Evolutionary conservation across 2,888 invertebrate genomes (phyloP).

Genomic region (Amblyteles armatorius): DNA sequence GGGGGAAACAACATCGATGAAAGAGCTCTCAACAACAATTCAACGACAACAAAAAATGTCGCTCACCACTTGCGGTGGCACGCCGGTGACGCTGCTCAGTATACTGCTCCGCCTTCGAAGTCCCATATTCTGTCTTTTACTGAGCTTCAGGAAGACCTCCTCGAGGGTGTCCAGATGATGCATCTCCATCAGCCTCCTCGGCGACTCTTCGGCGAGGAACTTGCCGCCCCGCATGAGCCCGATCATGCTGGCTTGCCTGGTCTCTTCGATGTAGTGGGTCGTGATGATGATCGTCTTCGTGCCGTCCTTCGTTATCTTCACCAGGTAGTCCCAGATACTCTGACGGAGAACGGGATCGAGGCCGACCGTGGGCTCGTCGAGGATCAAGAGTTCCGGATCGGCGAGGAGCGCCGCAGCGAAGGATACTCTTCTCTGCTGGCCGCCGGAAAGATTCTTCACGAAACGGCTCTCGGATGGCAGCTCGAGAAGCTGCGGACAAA

Average conservation of each 20-base stretch:
- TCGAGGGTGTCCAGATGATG: slow-evolving; percentile 91
- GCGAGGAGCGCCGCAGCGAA: slow-evolving; percentile 95
- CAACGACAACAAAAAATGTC: background rate
- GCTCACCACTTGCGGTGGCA: slow-evolving; percentile 83
- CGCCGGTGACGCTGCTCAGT: slow-evolving; percentile 88
- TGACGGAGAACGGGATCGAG: slow-evolving; percentile 95
- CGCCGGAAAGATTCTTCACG: slow-evolving; percentile 94
- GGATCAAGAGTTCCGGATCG: slow-evolving; percentile 94
- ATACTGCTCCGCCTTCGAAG: slow-evolving; percentile 93
- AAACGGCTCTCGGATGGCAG: slow-evolving; percentile 86
- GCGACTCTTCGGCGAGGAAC: slow-evolving; percentile 94
- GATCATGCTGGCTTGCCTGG: slow-evolving; percentile 93
- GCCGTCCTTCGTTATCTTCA: slow-evolving; percentile 91
- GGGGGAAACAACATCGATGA: slow-evolving; percentile 11
- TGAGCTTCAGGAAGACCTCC: slow-evolving; percentile 92
- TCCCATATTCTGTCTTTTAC: slow-evolving; percentile 92
- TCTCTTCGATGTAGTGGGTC: slow-evolving; percentile 95
- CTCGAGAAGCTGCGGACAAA: slow-evolving; percentile 84
- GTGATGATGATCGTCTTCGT: slow-evolving; percentile 94
- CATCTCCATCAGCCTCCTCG: slow-evolving; percentile 89
- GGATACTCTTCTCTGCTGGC: slow-evolving; percentile 95
- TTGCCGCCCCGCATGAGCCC: slow-evolving; percentile 93
- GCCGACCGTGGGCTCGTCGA: slow-evolving; percentile 97
- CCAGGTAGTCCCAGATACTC: slow-evolving; percentile 94
- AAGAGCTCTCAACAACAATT: background rate